Evolutionary conservation across 2,888 invertebrate species (phyloP).

Genomic region (Globia sparganii): DNA sequence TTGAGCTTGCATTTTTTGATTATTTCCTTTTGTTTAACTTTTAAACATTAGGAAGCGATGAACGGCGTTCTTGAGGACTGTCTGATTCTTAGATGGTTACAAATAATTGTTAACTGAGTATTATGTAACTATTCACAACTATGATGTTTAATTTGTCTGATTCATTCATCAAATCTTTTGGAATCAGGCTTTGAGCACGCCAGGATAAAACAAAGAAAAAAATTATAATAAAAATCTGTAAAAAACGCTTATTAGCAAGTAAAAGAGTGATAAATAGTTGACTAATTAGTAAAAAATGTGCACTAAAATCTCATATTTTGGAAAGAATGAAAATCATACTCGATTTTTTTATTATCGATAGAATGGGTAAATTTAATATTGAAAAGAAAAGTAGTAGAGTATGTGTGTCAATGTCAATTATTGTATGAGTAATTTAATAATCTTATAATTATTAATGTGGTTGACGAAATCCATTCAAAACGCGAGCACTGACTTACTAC

Average conservation of each 20-base stretch:
- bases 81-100: neutral
- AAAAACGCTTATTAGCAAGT: too few relatives aligned
- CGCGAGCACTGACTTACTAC: neutral
- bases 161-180: too few relatives aligned
- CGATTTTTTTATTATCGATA: neutral
- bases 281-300: neutral
- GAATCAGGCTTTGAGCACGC: too few relatives aligned
- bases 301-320: neutral
- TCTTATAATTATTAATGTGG: neutral
- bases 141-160: neutral
- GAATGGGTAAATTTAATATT: neutral
- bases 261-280: neutral
- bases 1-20: constrained; percentile 1
- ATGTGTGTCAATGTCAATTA: neutral
- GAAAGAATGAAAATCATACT: neutral
- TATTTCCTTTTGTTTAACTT: constrained; percentile 3
- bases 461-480: neutral
- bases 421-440: neutral
- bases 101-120: neutral
- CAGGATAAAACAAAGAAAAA: too few relatives aligned
- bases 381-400: neutral
- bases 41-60: constrained; percentile 1
- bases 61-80: neutral
- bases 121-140: too few relatives aligned
- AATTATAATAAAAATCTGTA: too few relatives aligned